Base-by-base conservation (phyloP, 2,797 vertebrate genomes). In the Limosa lapponica region DNA sequence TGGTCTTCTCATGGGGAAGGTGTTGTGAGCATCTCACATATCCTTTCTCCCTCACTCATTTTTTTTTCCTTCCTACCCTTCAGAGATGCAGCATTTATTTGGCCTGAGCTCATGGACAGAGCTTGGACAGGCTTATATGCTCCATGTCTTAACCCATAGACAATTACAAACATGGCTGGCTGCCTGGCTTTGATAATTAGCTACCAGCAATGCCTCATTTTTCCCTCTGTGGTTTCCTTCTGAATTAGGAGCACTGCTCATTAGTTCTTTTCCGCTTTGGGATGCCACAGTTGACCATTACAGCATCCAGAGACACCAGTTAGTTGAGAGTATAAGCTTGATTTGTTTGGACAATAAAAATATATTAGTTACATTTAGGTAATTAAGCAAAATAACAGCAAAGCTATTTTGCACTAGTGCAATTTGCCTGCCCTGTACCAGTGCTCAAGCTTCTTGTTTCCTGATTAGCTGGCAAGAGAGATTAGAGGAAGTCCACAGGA, bases 151-250 rank as follows among this genome's bases (percentile, higher is more conserved):
- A 83, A 82, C 51, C 62, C 28, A 82, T 0, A 82, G 80, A 55
- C 59, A 79, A 65, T 92, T 84, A 72, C 48, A 84, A 82, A 78
- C 51, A 17, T 55, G 77, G 73, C 82, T 92, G 77, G 73, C 62
- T 89, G 94, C 91, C 88, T 94, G 88, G 46, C 24, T 95, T 90
- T 90, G 86, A 79, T 95, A 90, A 96, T 94, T 95, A 95, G 77
- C 73, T 64, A 78, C 55, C 78, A 92, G 87, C 67, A 85, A 87
- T 54, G 71, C 87, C 49, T 87, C 78, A 8, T 80, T 75, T 84
- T 72, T 19, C 74, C 87, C 83, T 48, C 77, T 79, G 86, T 1
- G 36, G 34, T 89, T 94, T 87, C 83, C 39, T 66, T 34, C 39
- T 72, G 90, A 82, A 79, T 62, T 82, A 92, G 66, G 69, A 69